Conservation (phyloP, 2,888 invertebrate species). For the Antitype chi region DNA sequence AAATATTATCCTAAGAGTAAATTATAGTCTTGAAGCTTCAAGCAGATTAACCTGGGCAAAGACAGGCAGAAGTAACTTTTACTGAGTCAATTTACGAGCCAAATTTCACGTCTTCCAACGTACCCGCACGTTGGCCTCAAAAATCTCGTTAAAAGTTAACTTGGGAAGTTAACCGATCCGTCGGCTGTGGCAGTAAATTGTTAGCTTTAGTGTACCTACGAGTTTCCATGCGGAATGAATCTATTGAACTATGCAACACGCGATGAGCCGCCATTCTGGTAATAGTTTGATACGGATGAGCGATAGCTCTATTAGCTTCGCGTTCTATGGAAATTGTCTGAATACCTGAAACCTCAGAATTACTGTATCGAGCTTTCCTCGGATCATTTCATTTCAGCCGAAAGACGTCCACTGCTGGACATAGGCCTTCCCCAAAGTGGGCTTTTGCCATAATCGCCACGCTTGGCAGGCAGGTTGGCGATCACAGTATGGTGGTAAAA, state of each 20-base stretch:
- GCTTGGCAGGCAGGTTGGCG: too few species aligned
- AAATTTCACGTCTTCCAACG: conserved; percentile 71
- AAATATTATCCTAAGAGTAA: conserved; percentile 67
- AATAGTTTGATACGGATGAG: conserved; percentile 21
- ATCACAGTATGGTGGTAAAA: too few species aligned
- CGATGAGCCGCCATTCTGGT: conserved; percentile 30
- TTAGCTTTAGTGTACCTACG: conserved; percentile 52
- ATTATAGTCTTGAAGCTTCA: conserved; percentile 70
- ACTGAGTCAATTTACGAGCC: conserved; percentile 81
- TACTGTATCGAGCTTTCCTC: neutral
- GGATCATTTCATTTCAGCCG: too few species aligned
- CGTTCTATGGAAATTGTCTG: conserved; percentile 17
- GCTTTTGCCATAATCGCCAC: too few species aligned
- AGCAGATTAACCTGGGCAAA: conserved; percentile 71
- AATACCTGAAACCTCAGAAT: conserved; percentile 3
- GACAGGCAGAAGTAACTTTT: conserved; percentile 76
- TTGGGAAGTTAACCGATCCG: conserved; percentile 70
- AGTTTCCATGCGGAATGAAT: conserved; percentile 39
- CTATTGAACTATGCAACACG: conserved; percentile 58
- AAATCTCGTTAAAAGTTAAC: conserved; percentile 86
- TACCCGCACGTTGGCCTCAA: conserved; percentile 76
- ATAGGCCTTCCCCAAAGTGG: too few species aligned
- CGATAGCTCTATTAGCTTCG: conserved; percentile 35
- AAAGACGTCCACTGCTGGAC: too few species aligned
- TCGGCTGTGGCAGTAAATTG: conserved; percentile 61